Evolutionary conservation across 2,797 vertebrate genomes (phyloP).

Genomic region (Cichlasoma orientale): DNA sequence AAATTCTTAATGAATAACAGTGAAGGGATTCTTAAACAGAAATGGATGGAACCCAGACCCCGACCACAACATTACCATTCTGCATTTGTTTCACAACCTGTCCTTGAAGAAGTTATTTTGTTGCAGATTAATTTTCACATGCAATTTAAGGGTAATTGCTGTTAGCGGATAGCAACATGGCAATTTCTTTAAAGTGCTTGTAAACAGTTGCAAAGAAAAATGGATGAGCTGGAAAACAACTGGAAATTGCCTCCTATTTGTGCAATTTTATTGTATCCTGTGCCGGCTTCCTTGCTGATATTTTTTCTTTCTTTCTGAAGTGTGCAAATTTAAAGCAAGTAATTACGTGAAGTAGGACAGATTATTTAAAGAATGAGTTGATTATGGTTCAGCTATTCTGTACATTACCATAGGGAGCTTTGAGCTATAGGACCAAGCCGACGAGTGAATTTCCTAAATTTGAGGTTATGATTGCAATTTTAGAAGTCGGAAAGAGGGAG

Average conservation of each 20-base stretch:
- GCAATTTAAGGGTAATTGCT: constrained; percentile 40
- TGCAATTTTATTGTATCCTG: background rate
- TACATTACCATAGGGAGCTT: background rate
- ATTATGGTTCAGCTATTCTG: background rate
- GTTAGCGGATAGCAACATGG: constrained; percentile 14
- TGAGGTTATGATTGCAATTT: constrained; percentile 15
- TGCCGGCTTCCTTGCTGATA: background rate
- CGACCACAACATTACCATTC: constrained; percentile 22
- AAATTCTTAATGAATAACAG: constrained; percentile 32
- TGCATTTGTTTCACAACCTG: constrained; percentile 26
- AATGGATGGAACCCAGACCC: constrained; percentile 20
- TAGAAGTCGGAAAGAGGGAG: background rate
- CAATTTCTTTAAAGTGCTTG: constrained; percentile 14
- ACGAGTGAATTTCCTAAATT: background rate
- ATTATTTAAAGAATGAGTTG: background rate
- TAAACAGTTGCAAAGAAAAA: constrained; percentile 17
- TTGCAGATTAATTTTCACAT: constrained; percentile 34
- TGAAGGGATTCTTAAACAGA: constrained; percentile 20
- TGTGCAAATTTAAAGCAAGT: background rate
- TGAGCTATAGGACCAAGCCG: background rate
- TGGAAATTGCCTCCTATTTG: constrained; percentile 30
- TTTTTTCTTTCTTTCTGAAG: background rate
- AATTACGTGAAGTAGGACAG: constrained; percentile 1
- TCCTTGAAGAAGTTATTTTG: constrained; percentile 31
- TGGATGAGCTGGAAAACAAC: background rate